These are phyloP conservation scores for Ashinkailepas kermadecensis DNA, from an alignment of 2,888 invertebrate species.

Conservation along the genomic window DNA sequence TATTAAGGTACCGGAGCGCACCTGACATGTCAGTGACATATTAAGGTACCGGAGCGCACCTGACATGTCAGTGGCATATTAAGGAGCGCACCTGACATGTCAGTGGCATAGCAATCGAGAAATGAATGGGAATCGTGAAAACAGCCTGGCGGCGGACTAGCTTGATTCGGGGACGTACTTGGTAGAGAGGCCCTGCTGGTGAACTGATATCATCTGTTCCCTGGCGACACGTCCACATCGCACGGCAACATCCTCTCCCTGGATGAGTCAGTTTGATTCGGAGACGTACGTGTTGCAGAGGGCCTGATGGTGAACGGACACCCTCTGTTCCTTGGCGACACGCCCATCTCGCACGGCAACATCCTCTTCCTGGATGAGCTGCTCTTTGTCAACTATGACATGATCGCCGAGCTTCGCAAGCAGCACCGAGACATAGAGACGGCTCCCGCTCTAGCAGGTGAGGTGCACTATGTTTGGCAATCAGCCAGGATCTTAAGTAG, in stretches of 20 bases:
- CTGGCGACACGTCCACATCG: constrained; percentile 53
- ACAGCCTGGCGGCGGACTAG: constrained; percentile 42
- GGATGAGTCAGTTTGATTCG: constrained; percentile 42
- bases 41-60: too few relatives aligned
- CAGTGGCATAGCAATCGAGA: too few relatives aligned
- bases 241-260: constrained; percentile 57
- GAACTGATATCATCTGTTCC: constrained; percentile 53
- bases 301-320: constrained; percentile 53
- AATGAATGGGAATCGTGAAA: too few relatives aligned
- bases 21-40: too few relatives aligned
- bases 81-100: too few relatives aligned
- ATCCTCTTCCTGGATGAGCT: constrained; percentile 57
- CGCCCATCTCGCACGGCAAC: constrained; percentile 53
- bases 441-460: constrained; percentile 49
- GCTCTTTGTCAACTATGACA: constrained; percentile 52
- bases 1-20: too few relatives aligned
- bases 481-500: too few relatives aligned
- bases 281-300: constrained; percentile 18
- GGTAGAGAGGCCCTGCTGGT: constrained; percentile 44
- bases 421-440: constrained; percentile 58
- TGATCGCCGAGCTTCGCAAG: constrained; percentile 48
- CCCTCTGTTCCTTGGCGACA: constrained; percentile 53
- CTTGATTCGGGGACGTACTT: too few relatives aligned
- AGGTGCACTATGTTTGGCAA: background rate
- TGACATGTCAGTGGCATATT: too few relatives aligned